phyloP scores from a whole-genome alignment of 2,113 vertebrate genomes.

The Felis catus region F.catus_Fca126_mat1.0 CM031426.1:45284501-45285000 shows the following conservation, averaged over 20 bases:
- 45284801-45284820: no score
- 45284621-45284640: no score
- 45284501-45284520: neutral
- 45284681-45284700: neutral
- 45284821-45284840: no score
- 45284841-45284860: no score
- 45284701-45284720: neutral
- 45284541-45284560: neutral
- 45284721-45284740: neutral
- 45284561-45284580: neutral
- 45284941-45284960: no score
- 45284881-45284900: no score
- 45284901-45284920: no score
- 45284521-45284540: neutral
- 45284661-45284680: neutral
- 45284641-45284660: neutral
- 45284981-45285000: no score
- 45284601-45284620: neutral
- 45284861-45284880: no score
- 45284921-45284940: no score
- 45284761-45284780: neutral
- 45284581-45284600: neutral
- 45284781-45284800: neutral
- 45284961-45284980: no score
- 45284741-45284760: neutral